Conservation (phyloP, 2,113 vertebrate genomes). For the Thamnophis sirtalis region DNA sequence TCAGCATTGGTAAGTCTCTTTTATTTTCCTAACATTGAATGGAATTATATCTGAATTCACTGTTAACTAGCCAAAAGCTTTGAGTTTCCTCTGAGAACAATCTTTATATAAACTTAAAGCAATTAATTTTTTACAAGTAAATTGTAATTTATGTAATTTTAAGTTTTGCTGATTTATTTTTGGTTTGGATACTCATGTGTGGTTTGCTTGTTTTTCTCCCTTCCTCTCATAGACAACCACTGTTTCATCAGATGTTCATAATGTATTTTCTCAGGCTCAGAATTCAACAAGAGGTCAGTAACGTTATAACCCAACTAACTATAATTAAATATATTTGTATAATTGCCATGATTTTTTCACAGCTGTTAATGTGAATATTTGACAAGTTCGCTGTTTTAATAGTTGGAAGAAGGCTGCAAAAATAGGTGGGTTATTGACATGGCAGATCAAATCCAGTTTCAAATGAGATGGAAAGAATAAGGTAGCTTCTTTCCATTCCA, state of each 20-base stretch:
- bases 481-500: background rate
- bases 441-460: background rate
- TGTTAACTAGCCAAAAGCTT: background rate
- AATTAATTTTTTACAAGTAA: background rate
- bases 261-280: constrained; percentile 49
- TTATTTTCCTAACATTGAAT: background rate
- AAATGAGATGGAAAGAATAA: background rate
- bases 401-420: background rate
- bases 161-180: background rate
- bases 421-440: background rate
- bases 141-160: background rate
- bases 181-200: background rate
- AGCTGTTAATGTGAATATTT: background rate
- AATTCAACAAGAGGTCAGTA: constrained; percentile 68
- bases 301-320: background rate
- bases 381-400: background rate
- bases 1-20: background rate
- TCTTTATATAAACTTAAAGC: background rate
- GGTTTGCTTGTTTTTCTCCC: constrained; percentile 23
- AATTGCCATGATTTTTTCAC: background rate
- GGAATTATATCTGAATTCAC: background rate
- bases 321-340: background rate
- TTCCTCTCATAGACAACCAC: constrained; percentile 63
- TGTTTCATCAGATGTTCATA: constrained; percentile 55
- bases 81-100: background rate